Percentiles rank a stretch among this genome's conserved stretches.
Conservation (phyloP, 2,888 invertebrate genomes). For the Eupsilia transversa region DNA sequence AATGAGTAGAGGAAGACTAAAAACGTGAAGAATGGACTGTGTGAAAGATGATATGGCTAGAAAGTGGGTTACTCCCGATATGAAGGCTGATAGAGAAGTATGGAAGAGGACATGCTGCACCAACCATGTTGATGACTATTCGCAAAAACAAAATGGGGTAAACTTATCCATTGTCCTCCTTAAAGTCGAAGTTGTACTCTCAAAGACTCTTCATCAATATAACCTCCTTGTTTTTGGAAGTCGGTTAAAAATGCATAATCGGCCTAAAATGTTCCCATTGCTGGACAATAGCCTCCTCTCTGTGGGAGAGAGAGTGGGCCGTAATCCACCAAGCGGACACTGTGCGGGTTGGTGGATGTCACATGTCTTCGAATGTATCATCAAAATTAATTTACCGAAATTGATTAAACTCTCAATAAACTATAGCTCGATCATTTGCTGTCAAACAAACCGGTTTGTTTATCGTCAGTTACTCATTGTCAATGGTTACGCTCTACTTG, state of each 20-base stretch:
- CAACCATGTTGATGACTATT: not conserved
- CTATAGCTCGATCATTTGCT: not conserved
- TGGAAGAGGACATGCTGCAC: not conserved
- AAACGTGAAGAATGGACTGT: too few relatives aligned
- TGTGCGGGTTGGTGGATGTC: not conserved
- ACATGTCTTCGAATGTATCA: not conserved
- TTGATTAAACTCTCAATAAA: constrained; percentile 33
- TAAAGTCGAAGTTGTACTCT: not conserved
- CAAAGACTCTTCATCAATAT: not conserved
- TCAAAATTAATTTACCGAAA: constrained; percentile 18
- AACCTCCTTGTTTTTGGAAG: too few relatives aligned
- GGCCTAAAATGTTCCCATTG: not conserved
- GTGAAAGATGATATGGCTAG: not conserved
- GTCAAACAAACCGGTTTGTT: constrained; percentile 49
- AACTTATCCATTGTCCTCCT: not conserved
- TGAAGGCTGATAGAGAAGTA: not conserved
- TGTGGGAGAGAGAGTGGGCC: too few relatives aligned
- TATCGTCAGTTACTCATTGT: constrained; percentile 57
- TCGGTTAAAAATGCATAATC: not conserved
- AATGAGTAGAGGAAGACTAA: not conserved
- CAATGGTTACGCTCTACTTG: constrained; percentile 62
- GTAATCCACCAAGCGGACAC: not conserved
- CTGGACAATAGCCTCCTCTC: not conserved
- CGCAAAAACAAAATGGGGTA: not conserved
- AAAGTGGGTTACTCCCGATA: not conserved